Evolutionary conservation across 2,113 vertebrate genomes (phyloP).

Genomic region (Callionymus lyra): DNA sequence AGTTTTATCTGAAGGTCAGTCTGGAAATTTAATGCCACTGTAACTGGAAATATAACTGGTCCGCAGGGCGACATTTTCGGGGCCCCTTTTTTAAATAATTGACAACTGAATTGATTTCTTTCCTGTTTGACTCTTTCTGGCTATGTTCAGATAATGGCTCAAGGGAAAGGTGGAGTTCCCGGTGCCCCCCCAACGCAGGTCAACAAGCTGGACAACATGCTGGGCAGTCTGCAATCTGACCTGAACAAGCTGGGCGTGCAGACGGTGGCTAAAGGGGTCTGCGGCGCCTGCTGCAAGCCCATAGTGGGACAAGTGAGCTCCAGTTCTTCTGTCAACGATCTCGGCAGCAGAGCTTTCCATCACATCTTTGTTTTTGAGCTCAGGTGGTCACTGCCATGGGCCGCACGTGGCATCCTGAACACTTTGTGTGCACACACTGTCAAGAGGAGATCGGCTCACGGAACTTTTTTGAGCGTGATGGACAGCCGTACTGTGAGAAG

Average conservation of each 20-base stretch:
- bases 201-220: constrained; percentile 97
- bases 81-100: too few species aligned
- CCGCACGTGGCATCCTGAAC: constrained; percentile 95
- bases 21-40: too few species aligned
- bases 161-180: constrained; percentile 77
- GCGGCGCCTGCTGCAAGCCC: constrained; percentile 95
- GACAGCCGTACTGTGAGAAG: constrained; percentile 94
- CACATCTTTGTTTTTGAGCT: not conserved
- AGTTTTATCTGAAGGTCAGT: too few species aligned
- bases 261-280: constrained; percentile 94
- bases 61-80: too few species aligned
- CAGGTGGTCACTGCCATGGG: constrained; percentile 98
- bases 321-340: not conserved
- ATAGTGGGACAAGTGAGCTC: constrained; percentile 90
- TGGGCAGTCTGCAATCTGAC: constrained; percentile 94
- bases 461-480: constrained; percentile 96
- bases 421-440: constrained; percentile 98
- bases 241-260: constrained; percentile 94
- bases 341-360: not conserved
- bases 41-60: too few species aligned
- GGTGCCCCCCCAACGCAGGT: constrained; percentile 77
- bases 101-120: too few species aligned
- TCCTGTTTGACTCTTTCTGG: too few species aligned
- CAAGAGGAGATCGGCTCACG: constrained; percentile 96
- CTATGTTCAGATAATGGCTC: constrained; percentile 96